phyloP scores from a whole-genome alignment of 2,797 vertebrate species.

The Setipinna tenuifilis region DNA sequence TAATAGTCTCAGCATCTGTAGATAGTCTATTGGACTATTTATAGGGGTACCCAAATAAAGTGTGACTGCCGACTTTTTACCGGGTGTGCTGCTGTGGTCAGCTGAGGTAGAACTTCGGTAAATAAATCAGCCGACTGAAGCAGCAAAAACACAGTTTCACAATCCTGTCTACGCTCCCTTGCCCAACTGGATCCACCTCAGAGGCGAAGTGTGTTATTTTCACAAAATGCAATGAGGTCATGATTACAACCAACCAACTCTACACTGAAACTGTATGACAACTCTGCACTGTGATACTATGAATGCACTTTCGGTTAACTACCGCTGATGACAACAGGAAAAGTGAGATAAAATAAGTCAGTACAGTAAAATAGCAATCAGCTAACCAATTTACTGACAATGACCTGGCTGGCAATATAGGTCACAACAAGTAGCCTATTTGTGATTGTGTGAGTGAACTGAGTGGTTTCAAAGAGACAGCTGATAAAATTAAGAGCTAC shows the following conservation, averaged over 20 bases:
- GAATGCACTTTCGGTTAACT: too few species aligned
- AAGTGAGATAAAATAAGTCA: too few species aligned
- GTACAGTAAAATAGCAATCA: too few species aligned
- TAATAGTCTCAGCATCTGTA: too few species aligned
- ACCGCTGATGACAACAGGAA: too few species aligned
- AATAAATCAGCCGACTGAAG: slow-evolving; percentile 5
- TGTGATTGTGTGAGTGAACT: not conserved
- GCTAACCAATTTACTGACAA: too few species aligned
- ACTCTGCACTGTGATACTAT: too few species aligned
- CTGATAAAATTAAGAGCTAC: not conserved
- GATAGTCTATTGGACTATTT: too few species aligned
- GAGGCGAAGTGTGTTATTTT: not conserved
- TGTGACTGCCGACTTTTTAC: not conserved
- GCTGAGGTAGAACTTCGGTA: not conserved
- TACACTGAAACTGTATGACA: too few species aligned
- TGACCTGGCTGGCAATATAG: not conserved
- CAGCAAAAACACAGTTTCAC: not conserved
- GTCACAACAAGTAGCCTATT: not conserved
- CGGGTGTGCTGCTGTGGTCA: not conserved
- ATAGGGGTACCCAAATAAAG: too few species aligned
- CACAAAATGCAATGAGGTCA: not conserved
- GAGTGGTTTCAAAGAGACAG: not conserved
- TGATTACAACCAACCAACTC: not conserved
- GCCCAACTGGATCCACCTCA: not conserved
- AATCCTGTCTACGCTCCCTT: not conserved